Evolutionary conservation across 2,797 vertebrate species (phyloP).

Genomic region (Myiotriccus ornatus): DNA sequence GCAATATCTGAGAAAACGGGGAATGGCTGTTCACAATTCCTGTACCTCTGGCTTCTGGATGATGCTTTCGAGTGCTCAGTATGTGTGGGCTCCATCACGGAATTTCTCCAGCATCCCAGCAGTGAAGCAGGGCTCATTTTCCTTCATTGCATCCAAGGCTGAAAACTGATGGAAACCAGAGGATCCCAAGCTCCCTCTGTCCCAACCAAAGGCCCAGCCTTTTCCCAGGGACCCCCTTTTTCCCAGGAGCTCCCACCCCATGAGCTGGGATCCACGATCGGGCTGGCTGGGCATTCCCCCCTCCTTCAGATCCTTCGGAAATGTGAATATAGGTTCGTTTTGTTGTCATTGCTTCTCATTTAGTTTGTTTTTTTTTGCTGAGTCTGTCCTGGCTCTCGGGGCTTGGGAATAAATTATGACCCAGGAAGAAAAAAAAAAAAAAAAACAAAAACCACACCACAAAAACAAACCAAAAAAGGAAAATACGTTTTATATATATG

Average conservation of each 20-base stretch:
- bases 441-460: not conserved
- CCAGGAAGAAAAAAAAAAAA: not conserved
- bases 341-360: not conserved
- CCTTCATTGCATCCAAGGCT: not conserved
- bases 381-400: conserved; percentile 40
- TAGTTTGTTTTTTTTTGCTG: not conserved
- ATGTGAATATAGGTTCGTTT: conserved; percentile 72
- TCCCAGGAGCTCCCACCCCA: not conserved
- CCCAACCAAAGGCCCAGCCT: not conserved
- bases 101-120: not conserved
- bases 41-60: not conserved
- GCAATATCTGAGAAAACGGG: not conserved
- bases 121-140: not conserved
- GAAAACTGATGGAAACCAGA: not conserved
- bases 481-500: conserved; percentile 63
- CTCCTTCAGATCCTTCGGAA: conserved; percentile 68
- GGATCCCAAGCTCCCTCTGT: not conserved
- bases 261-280: fast-evolving
- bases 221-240: not conserved
- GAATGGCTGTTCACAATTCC: not conserved
- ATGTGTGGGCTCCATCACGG: not conserved
- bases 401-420: conserved; percentile 45
- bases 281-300: not conserved
- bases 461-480: not conserved
- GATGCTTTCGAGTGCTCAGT: not conserved